Conservation (phyloP, 2,888 invertebrate species). For the Agrilus biguttatus region DNA sequence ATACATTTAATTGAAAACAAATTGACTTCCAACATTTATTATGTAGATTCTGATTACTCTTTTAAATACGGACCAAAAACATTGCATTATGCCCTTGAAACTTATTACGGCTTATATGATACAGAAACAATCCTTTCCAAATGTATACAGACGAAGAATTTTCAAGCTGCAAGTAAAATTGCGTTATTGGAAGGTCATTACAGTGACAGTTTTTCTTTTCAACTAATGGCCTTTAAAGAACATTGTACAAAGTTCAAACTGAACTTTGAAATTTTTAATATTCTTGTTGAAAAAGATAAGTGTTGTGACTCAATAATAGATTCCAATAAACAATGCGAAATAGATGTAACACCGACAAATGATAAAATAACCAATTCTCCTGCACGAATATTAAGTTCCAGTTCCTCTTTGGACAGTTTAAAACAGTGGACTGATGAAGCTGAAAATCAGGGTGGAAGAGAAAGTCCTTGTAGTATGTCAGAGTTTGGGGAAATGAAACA, state of each 20-base stretch:
- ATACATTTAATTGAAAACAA: constrained; percentile 13
- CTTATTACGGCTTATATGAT: constrained; percentile 28
- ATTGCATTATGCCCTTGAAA: constrained; percentile 27
- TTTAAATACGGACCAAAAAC: constrained; percentile 24
- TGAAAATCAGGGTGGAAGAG: constrained; percentile 30
- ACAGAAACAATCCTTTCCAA: constrained; percentile 24
- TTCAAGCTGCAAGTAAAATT: constrained; percentile 30
- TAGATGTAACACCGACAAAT: constrained; percentile 5
- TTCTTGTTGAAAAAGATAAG: too few relatives aligned
- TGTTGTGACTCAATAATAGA: constrained; percentile 1
- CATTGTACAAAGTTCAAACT: constrained; percentile 19
- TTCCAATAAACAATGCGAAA: constrained; percentile 4
- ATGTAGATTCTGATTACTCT: constrained; percentile 15
- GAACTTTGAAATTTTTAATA: too few relatives aligned
- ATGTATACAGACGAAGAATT: constrained; percentile 26
- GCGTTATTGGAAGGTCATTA: constrained; percentile 28
- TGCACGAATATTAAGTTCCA: constrained; percentile 24
- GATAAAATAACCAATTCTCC: constrained; percentile 18
- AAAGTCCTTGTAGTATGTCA: constrained; percentile 26
- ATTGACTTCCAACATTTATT: constrained; percentile 5
- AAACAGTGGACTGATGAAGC: constrained; percentile 30
- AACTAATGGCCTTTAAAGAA: constrained; percentile 25
- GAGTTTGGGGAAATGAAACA: constrained; percentile 25
- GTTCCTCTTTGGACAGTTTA: constrained; percentile 30
- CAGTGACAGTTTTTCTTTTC: constrained; percentile 29